A percentile compares a stretch with the other conserved stretches of the same genome.
These are phyloP conservation scores for Dione vanillae DNA, from an alignment of 2,888 invertebrate species.

Conservation along the genomic window DNA sequence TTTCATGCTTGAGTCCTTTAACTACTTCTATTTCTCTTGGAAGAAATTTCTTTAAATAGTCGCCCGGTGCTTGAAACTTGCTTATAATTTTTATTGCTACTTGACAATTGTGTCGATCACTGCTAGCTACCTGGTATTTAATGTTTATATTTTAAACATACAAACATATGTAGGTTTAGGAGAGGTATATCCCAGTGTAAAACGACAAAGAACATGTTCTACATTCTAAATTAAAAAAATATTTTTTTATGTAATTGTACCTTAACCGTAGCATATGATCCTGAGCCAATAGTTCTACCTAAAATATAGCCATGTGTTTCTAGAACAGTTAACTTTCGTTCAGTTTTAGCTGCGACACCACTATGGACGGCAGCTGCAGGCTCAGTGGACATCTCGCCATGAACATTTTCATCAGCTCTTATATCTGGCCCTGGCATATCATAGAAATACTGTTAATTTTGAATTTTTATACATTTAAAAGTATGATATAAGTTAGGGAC, in stretches of 20 bases:
- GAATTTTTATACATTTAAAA: conserved; percentile 60
- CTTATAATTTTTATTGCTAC: conserved; percentile 94
- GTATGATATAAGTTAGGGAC: conserved; percentile 74
- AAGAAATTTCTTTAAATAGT: conserved; percentile 91
- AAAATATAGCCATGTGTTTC: conserved; percentile 91
- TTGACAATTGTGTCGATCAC: conserved; percentile 88
- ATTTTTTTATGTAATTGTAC: conserved; percentile 61
- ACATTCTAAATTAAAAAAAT: no score
- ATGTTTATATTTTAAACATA: not conserved
- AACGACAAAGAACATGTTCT: no score
- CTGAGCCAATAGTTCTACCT: conserved; percentile 91
- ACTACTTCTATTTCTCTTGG: conserved; percentile 93
- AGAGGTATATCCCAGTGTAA: no score
- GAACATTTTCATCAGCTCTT: conserved; percentile 79
- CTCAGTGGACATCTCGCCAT: conserved; percentile 79
- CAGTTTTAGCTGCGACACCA: conserved; percentile 73
- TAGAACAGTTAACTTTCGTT: conserved; percentile 86
- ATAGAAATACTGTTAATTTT: conserved; percentile 69
- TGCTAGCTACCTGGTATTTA: conserved; percentile 86
- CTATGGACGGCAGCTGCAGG: conserved; percentile 76
- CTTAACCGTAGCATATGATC: conserved; percentile 93
- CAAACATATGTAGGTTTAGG: no score
- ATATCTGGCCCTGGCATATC: conserved; percentile 83
- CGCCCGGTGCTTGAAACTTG: conserved; percentile 91
- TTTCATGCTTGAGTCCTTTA: conserved; percentile 90